Evolutionary conservation across 2,797 vertebrate species (phyloP), one percentile per base, ranked within the genome.

Genomic region (Alcedo atthis): DNA sequence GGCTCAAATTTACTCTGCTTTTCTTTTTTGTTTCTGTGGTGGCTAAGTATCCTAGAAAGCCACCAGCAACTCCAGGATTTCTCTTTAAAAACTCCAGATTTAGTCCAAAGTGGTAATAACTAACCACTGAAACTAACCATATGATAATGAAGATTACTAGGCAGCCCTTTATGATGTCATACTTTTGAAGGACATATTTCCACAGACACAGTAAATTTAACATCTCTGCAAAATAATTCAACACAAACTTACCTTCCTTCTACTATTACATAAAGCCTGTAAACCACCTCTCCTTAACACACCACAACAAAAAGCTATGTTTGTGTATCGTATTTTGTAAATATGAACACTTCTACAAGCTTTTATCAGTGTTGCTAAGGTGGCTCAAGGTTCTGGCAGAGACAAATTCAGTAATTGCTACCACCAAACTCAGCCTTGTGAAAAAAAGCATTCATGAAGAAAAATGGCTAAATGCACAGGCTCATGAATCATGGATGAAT

Each of bases 401-500:
- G 64, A 93, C n/a, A 92, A 92, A 95, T 68, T 43, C 71, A 71
- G 61, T 82, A 94, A 88, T 37, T 90, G 74, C 49, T 66, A 58
- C 74, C 78, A 91, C 57, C 26, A 82, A 54, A 67, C 67, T 74
- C 63, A 88, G 81, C 37, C 61, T 79, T 43, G 64, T 80, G 68
- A 81, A 80, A 42, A 90, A 93, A 93, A 78, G 49, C 59, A 87
- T 58, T 94, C 84, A 93, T 75, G 85, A 95, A 94, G 89, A 95
- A 90, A 95, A 93, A 85, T 10, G 26, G 87, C 86, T 92, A 92
- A 92, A 93, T 66, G 84, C 61, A 78, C 45, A 68, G 66, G 69
- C 73, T 92, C 74, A 92, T 93, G 93, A 96, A 93, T 93, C 93
- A 95, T 83, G 87, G 87, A 94, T 90, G 51, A 95, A 93, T 85